Conservation (phyloP, 2,797 vertebrate species). For the Sebastes diaconus region DNA sequence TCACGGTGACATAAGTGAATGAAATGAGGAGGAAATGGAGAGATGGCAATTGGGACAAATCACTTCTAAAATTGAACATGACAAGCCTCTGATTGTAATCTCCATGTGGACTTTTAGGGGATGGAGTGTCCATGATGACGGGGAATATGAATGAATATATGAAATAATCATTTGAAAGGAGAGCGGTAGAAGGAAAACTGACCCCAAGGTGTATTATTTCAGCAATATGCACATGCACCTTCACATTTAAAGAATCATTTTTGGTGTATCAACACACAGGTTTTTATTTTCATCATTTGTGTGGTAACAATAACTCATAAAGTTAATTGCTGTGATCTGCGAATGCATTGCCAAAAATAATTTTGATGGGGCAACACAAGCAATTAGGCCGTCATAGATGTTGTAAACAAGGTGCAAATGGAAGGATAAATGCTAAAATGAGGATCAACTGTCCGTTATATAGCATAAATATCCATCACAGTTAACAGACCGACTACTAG, state of each 20-base stretch:
- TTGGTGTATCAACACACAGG: background rate
- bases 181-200: constrained; percentile 10
- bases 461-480: background rate
- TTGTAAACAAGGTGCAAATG: background rate
- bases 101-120: constrained; percentile 70
- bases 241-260: background rate
- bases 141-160: constrained; percentile 69
- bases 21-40: constrained; percentile 77
- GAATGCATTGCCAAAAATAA: background rate
- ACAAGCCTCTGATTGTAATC: constrained; percentile 83
- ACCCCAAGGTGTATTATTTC: constrained; percentile 7
- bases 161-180: constrained; percentile 44
- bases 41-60: constrained; percentile 81
- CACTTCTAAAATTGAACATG: constrained; percentile 77
- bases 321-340: background rate
- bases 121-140: constrained; percentile 65
- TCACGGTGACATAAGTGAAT: constrained; percentile 79
- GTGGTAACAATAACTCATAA: background rate
- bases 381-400: background rate
- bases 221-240: background rate
- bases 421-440: background rate
- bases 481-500: background rate
- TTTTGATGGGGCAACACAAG: background rate
- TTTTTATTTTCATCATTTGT: background rate
- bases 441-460: background rate